phyloP scores from a whole-genome alignment of 1,140 invertebrate genomes.

The Papilio xuthus region DNA sequence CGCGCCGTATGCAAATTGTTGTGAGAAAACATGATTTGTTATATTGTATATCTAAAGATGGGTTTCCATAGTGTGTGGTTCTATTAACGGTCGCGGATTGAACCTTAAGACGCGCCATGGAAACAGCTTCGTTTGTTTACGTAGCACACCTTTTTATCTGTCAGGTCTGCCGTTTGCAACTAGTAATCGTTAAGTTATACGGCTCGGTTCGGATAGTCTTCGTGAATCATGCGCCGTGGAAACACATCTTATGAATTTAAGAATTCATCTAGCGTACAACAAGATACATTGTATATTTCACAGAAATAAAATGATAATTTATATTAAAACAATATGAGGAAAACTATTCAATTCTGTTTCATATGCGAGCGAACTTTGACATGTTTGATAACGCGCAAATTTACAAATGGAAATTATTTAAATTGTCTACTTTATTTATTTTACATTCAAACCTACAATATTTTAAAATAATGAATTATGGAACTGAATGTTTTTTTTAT shows the following conservation, averaged over 20 bases:
- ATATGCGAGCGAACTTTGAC: neutral
- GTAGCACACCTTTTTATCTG: too few species aligned
- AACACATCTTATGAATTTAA: neutral
- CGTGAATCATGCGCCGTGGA: neutral
- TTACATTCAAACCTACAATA: too few species aligned
- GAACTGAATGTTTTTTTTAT: too few species aligned
- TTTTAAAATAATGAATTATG: too few species aligned
- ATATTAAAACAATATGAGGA: constrained; percentile 8
- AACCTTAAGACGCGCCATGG: too few species aligned
- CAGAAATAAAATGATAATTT: neutral
- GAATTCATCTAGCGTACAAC: constrained; percentile 1
- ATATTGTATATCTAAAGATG: constrained; percentile 17
- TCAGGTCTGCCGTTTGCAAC: too few species aligned
- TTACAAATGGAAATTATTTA: neutral
- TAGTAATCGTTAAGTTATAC: neutral
- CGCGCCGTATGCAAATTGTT: constrained; percentile 24
- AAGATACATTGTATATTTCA: neutral
- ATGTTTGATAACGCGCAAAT: neutral
- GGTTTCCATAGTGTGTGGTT: neutral
- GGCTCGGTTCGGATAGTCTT: neutral
- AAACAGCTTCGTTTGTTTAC: too few species aligned
- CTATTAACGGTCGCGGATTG: too few species aligned
- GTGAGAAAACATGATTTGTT: constrained; percentile 32
- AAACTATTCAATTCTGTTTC: neutral
- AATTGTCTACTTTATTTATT: too few species aligned